A percentile compares a stretch with the other conserved stretches of the same genome.
Evolutionary conservation across 2,888 invertebrate genomes (phyloP).

Genomic region (Trichacis sp.): DNA sequence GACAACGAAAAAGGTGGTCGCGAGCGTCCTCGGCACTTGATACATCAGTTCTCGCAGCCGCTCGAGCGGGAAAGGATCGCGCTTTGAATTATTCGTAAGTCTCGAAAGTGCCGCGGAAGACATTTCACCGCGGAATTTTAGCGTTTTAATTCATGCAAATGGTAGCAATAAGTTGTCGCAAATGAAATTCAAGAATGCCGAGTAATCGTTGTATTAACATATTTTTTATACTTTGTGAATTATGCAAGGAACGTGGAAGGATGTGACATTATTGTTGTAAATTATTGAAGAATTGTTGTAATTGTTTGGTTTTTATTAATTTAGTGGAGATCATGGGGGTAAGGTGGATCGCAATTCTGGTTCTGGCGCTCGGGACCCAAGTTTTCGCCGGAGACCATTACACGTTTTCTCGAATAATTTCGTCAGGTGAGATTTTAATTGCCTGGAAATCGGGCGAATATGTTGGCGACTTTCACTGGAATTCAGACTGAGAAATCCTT

Average conservation of each 20-base stretch:
- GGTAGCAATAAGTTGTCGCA: too few species aligned
- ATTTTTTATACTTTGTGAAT: background rate
- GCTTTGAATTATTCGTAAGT: conserved; percentile 9
- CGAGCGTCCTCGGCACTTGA: conserved; percentile 12
- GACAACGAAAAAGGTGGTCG: conserved; percentile 1
- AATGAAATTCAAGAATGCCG: too few species aligned
- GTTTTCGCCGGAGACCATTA: conserved; percentile 30
- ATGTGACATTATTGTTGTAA: too few species aligned
- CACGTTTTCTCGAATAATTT: conserved; percentile 42
- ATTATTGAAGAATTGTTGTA: too few species aligned
- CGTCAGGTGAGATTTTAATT: conserved; percentile 47
- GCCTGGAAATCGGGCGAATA: background rate
- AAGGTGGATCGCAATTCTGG: too few species aligned
- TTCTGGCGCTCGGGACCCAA: background rate
- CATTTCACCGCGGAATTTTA: too few species aligned
- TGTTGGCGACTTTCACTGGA: background rate
- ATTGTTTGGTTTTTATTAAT: too few species aligned
- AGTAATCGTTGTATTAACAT: too few species aligned
- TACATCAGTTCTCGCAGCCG: conserved; percentile 39
- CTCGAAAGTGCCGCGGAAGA: too few species aligned
- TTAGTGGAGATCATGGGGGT: too few species aligned
- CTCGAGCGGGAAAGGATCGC: conserved; percentile 18
- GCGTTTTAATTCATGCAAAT: too few species aligned
- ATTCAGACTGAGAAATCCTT: conserved; percentile 9
- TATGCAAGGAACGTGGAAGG: too few species aligned